phyloP scores from a whole-genome alignment of 2,113 vertebrate genomes.

The Alaudala cheleensis region DNA sequence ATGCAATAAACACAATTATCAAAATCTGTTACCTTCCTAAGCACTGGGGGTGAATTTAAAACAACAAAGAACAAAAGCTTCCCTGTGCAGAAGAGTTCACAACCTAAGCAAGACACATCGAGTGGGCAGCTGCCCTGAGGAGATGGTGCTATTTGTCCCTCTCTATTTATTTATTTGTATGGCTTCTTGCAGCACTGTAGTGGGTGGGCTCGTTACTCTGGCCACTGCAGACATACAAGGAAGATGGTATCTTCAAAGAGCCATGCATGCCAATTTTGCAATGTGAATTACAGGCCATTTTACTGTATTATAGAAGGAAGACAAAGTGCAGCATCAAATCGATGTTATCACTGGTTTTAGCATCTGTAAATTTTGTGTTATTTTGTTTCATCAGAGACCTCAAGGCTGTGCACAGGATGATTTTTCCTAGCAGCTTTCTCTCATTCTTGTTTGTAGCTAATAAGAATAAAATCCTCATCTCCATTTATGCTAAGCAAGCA shows the following conservation, averaged over 20 bases:
- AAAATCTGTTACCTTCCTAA: neutral
- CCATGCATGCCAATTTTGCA: conserved; percentile 5
- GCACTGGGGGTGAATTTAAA: neutral
- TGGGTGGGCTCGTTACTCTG: conserved; percentile 13
- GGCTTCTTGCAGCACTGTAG: neutral
- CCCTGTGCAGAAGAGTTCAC: neutral
- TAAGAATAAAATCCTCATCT: neutral
- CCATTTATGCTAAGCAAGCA: neutral
- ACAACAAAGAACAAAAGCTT: neutral
- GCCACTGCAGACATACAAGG: neutral
- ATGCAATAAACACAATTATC: neutral
- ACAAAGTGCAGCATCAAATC: conserved; percentile 50
- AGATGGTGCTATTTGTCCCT: neutral
- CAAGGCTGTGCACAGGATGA: neutral
- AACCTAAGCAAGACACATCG: neutral
- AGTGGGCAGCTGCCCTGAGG: neutral
- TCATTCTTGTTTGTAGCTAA: neutral
- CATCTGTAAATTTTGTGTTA: conserved; percentile 46
- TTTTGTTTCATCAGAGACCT: conserved; percentile 53
- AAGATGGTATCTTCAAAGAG: conserved; percentile 34
- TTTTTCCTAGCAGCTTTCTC: neutral
- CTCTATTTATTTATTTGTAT: neutral
- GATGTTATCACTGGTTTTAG: conserved; percentile 43
- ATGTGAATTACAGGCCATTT: conserved; percentile 45
- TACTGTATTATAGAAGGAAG: conserved; percentile 16